phyloP scores from a whole-genome alignment of 1,140 invertebrate species.

The Ceratosolen fusciceps region DNA sequence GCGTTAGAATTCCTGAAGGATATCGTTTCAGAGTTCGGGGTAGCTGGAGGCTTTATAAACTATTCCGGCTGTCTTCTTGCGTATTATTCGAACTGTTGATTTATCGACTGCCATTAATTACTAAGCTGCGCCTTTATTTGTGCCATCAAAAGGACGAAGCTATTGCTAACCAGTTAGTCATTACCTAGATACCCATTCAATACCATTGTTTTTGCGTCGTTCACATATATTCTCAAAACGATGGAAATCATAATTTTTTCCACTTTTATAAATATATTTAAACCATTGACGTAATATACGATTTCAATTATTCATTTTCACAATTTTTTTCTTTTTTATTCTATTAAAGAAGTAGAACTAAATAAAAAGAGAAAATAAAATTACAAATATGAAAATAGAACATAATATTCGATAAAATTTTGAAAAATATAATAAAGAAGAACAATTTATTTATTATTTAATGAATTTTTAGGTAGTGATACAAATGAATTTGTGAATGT shows the following conservation, averaged over 20 bases:
- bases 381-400: too few species aligned
- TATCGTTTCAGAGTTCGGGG: neutral
- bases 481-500: too few species aligned
- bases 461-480: too few species aligned
- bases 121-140: conserved; percentile 68
- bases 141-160: conserved; percentile 67
- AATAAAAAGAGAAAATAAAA: neutral
- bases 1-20: conserved; percentile 25
- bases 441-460: too few species aligned
- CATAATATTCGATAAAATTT: too few species aligned
- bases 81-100: conserved; percentile 69
- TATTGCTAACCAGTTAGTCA: conserved; percentile 71
- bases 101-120: conserved; percentile 71
- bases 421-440: too few species aligned
- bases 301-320: too few species aligned
- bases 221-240: conserved; percentile 62
- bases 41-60: conserved; percentile 66
- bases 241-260: conserved; percentile 62
- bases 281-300: too few species aligned
- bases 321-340: too few species aligned
- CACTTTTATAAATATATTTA: conserved; percentile 25
- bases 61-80: conserved; percentile 72
- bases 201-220: conserved; percentile 71
- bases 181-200: conserved; percentile 70
- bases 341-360: too few species aligned